Evolutionary conservation across 1,140 invertebrate species (phyloP).

Genomic region (Melitaea cinxia): DNA sequence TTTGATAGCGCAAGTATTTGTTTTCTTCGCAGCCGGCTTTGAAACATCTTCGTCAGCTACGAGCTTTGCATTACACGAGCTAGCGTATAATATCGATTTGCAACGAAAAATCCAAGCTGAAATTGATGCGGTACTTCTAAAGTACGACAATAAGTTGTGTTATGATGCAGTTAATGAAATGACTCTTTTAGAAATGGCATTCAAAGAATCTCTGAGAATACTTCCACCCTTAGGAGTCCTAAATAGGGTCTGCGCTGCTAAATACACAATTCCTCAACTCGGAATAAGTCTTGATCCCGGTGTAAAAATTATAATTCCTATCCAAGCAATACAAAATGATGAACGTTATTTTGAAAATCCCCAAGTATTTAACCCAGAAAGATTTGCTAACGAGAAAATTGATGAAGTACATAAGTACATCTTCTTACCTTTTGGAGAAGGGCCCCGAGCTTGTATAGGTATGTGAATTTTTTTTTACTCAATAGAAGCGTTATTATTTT

Average conservation of each 20-base stretch:
- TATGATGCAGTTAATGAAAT: conserved; percentile 60
- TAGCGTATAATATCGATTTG: conserved; percentile 19
- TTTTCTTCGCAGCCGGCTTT: conserved; percentile 28
- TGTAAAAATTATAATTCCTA: conserved; percentile 34
- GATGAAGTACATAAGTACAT: conserved; percentile 14
- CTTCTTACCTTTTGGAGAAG: conserved; percentile 36
- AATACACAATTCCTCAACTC: conserved; percentile 36
- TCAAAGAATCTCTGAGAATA: conserved; percentile 38
- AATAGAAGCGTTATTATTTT: no score
- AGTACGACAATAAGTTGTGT: conserved; percentile 56
- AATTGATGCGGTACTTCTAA: conserved; percentile 48
- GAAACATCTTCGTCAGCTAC: conserved; percentile 28
- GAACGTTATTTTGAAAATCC: conserved; percentile 34
- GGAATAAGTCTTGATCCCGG: conserved; percentile 34
- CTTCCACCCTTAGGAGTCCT: conserved; percentile 15
- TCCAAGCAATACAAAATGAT: conserved; percentile 31
- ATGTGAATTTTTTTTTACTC: no score
- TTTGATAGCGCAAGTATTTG: conserved; percentile 22
- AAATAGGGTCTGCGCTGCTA: conserved; percentile 27
- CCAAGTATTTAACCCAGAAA: conserved; percentile 29
- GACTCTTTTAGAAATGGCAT: conserved; percentile 58
- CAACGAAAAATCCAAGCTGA: conserved; percentile 31
- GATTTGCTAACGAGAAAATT: conserved; percentile 18
- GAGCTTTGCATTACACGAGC: conserved; percentile 27
- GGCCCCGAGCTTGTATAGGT: conserved; percentile 41